Conservation (phyloP, 2,113 vertebrate species). For the Columba janthina region DNA sequence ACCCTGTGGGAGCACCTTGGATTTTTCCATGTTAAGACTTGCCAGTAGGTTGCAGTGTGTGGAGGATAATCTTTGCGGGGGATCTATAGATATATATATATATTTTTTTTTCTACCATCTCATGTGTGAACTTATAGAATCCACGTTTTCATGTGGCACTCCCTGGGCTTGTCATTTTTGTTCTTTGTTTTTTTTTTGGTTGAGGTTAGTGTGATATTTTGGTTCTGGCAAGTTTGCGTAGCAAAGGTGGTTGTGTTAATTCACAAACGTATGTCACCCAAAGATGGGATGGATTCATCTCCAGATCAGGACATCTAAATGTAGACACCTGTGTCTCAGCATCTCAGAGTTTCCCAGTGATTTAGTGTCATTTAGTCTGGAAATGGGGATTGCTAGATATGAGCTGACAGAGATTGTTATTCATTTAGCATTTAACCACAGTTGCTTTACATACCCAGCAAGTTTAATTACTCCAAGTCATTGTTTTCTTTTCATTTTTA, state of each 20-base stretch:
- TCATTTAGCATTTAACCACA: background rate
- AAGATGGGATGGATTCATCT: background rate
- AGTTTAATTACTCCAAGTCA: background rate
- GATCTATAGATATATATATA: background rate
- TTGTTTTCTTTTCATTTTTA: background rate
- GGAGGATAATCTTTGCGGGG: background rate
- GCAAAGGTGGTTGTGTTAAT: background rate
- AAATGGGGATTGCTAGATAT: background rate
- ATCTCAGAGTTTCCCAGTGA: background rate
- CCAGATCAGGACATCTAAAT: background rate
- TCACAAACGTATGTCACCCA: background rate
- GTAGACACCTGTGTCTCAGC: background rate
- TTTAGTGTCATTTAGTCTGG: background rate
- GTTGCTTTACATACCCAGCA: background rate
- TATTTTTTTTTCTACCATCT: background rate
- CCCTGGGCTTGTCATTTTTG: background rate
- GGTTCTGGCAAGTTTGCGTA: background rate
- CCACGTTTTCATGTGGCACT: background rate
- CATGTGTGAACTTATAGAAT: accelerated
- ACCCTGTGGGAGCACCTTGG: background rate
- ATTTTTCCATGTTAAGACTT: background rate
- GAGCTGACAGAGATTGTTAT: background rate
- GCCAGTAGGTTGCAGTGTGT: background rate
- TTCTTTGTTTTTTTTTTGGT: background rate
- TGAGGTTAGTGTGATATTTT: background rate